Evolutionary conservation across 2,888 invertebrate genomes (phyloP), one percentile per base, ranked within the genome.

Genomic region (Drosophila koepferae): DNA sequence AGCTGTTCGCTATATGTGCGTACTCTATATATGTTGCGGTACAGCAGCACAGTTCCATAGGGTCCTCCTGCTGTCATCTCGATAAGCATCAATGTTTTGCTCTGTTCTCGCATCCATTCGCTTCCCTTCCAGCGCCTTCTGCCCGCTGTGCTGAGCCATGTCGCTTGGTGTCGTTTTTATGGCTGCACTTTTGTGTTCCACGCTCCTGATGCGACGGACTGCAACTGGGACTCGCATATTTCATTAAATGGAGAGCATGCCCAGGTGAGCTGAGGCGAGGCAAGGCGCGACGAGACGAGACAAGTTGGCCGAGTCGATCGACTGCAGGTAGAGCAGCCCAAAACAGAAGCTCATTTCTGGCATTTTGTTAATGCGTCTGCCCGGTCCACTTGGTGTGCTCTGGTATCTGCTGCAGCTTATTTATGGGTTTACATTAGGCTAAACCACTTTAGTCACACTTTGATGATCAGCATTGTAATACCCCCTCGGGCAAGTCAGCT

Each of bases 401-500:
- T 23, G 62, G 74, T 89, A 78, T 84, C 85, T 77, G 82, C 63
- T 43, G 56, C 63, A 55, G 75, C 75, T 82, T 90, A 91, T 91
- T 92, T 91, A 91, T 91, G 90, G 86, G 83, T 90, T 91, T 91
- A 91, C 91, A 92, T 91, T 92, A 92, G 91, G 89, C 91, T 92
- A 91, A 92, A 91, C 92, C 91, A 90, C 90, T 91, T 92, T 91
- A 91, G 92, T 91, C 91, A 92, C 91, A 92, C 92, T 91, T 91
- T 91, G 86, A 89, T 89, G 84, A 86, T 89, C 90, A 81, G 81
- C 81, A 86, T 77, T 85, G 86, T 82, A 83, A 81, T 77, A 64
- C 63, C 48, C 48, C 46, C 46, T 14, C 23, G 3, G 2, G 40
- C 46, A 40, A 3, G 43, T 18, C 36, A 36, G 18, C 41, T 36